These are phyloP conservation scores for Lemur catta DNA, from an alignment of 2,797 vertebrate species.

Conservation along the genomic window DNA sequence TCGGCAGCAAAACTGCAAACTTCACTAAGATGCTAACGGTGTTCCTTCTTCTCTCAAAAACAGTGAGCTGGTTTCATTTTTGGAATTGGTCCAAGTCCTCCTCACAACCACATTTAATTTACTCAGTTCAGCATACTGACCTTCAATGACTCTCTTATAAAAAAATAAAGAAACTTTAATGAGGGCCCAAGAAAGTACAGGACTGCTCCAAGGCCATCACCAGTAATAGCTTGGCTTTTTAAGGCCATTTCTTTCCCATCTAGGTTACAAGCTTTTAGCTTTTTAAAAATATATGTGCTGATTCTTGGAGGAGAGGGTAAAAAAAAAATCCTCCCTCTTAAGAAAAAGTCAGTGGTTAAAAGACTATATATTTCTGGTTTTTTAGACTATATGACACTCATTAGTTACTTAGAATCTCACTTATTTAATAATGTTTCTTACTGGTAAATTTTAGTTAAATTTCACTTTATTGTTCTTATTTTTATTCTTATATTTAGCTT, in stretches of 20 bases:
- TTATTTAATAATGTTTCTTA: slow-evolving; percentile 24
- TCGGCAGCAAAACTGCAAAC: slow-evolving; percentile 14
- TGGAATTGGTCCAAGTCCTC: background rate
- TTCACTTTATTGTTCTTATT: slow-evolving; percentile 1
- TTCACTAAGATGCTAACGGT: slow-evolving; percentile 9
- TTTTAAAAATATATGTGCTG: slow-evolving; percentile 18
- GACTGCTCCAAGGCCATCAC: background rate
- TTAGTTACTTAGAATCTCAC: background rate
- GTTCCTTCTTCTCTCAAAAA: slow-evolving; percentile 3
- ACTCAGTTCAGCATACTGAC: background rate
- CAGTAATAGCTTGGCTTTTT: slow-evolving; percentile 7
- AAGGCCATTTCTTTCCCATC: slow-evolving; percentile 9
- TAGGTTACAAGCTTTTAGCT: slow-evolving; percentile 14
- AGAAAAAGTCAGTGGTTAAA: background rate
- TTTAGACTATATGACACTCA: background rate
- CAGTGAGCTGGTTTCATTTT: background rate
- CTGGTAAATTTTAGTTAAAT: slow-evolving; percentile 18
- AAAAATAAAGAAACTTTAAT: slow-evolving; percentile 14
- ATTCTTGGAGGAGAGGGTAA: background rate
- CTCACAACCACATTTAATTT: slow-evolving; percentile 38
- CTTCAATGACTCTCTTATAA: background rate
- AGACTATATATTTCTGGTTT: background rate
- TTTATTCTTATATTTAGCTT: slow-evolving; percentile 1
- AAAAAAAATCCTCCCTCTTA: background rate
- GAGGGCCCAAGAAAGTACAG: background rate